Evolutionary conservation across 2,888 invertebrate genomes (phyloP), one percentile per base, ranked within the genome.

Genomic region (Cataglyphis altisquamis): DNA sequence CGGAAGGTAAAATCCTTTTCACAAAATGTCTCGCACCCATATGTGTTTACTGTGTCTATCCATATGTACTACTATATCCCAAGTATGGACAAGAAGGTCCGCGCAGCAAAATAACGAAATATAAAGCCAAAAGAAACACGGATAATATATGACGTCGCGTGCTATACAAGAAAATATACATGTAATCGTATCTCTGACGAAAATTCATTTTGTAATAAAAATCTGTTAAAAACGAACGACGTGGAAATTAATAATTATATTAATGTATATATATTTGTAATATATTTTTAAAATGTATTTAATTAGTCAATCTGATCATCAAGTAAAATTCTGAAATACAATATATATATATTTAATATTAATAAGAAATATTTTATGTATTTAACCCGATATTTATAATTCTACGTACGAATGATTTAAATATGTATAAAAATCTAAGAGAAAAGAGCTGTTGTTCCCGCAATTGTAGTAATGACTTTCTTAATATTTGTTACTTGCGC

Each of bases 401-500:
- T 5, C 55, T 3, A 36, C 15, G n/a, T 25, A 1, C 2, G 8
- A 52, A 55, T 12, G 3, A 60, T 70, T 55, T 55, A 45, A 21
- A 8, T n/a, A 10, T 10, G n/a, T 12, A 63, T 21, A 25, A 12
- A 32, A 36, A 32, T 25, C 15, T 52, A n/a, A 52, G 52, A 52
- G 25, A 36, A 29, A 57, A 74, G n/a, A 15, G 39, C 63, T 62
- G 1, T 2, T 15, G 25, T 18, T 12, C n/a, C 36, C 12, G 66
- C 62, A 32, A 55, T 66, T 32, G 25, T 55, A 57, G n/a, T 77
- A 4, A 62, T 57, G 83, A 78, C 73, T 87, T 78, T 82, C 82
- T 84, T 87, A 84, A 84, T 90, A 73, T 67, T 85, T 85, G 85
- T 87, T 85, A 82, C 74, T 80, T 57, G 70, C 64, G 68, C 73